Percentiles rank a stretch among this genome's conserved stretches.
Conservation (phyloP, 2,113 vertebrate genomes). For the Passer domesticus region DNA sequence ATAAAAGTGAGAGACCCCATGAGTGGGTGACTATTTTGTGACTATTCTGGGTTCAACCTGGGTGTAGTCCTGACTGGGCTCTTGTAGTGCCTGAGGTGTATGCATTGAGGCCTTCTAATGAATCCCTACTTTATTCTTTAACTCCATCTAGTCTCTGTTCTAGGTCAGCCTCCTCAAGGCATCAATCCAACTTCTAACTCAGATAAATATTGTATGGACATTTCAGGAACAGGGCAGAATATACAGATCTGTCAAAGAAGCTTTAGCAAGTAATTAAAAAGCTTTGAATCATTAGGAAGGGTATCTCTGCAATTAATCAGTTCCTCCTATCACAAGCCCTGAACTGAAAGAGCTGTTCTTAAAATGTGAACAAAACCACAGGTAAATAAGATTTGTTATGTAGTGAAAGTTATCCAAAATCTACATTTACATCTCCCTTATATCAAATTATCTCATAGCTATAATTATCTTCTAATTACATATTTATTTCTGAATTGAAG, state of each 20-base stretch:
- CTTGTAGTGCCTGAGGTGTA: background rate
- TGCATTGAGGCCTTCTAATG: background rate
- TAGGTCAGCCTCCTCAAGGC: background rate
- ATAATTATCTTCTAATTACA: constrained; percentile 10
- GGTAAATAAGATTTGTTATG: background rate
- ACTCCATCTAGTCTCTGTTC: background rate
- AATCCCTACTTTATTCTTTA: background rate
- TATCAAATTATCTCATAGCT: background rate
- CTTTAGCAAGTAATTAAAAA: background rate
- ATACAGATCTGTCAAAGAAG: background rate
- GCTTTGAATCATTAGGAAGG: background rate
- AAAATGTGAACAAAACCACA: background rate
- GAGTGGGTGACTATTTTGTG: background rate
- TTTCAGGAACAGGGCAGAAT: background rate
- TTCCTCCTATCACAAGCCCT: background rate
- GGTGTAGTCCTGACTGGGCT: background rate
- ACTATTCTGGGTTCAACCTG: background rate
- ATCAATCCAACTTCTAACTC: background rate
- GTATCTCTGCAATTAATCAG: background rate
- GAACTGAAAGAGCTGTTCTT: background rate
- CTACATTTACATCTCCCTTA: background rate
- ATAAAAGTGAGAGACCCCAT: background rate
- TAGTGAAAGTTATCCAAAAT: background rate
- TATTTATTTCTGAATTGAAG: background rate
- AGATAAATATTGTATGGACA: background rate